These are phyloP conservation scores for Sebastes matsubarae DNA, from an alignment of 2,797 vertebrate species.

Conservation along the genomic window DNA sequence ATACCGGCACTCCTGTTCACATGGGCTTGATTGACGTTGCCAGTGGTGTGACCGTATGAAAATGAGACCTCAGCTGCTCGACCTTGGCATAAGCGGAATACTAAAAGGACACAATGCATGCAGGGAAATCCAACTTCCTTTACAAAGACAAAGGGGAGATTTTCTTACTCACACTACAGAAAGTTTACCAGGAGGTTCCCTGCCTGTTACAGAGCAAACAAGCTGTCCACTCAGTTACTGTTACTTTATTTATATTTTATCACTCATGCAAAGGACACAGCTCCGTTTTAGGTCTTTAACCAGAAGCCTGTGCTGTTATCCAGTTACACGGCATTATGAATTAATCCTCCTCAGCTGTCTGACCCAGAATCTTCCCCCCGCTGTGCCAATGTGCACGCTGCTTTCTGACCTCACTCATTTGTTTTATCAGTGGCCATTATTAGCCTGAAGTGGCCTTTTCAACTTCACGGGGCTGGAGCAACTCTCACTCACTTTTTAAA, in stretches of 20 bases:
- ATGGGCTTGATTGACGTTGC: slow-evolving; percentile 63
- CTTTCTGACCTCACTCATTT: slow-evolving; percentile 41
- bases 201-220: background rate
- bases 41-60: slow-evolving; percentile 46
- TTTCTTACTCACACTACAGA: background rate
- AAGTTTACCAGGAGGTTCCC: slow-evolving; percentile 22
- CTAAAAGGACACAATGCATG: slow-evolving; percentile 33
- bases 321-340: slow-evolving; percentile 61
- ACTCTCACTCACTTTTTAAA: background rate
- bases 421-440: slow-evolving; percentile 35
- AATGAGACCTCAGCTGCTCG: slow-evolving; percentile 48
- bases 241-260: slow-evolving; percentile 2
- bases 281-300: slow-evolving; percentile 46
- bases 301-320: slow-evolving; percentile 57
- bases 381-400: background rate
- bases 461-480: background rate
- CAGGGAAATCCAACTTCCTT: slow-evolving; percentile 14
- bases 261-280: slow-evolving; percentile 2
- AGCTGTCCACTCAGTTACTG: background rate
- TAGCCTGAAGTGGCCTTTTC: slow-evolving; percentile 27
- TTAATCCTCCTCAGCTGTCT: slow-evolving; percentile 62
- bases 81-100: slow-evolving; percentile 56
- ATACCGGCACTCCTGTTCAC: slow-evolving; percentile 25
- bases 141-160: background rate
- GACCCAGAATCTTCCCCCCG: slow-evolving; percentile 36